These are phyloP conservation scores for Diachrysia chrysitis DNA, from an alignment of 2,888 invertebrate species.

Conservation along the genomic window DNA sequence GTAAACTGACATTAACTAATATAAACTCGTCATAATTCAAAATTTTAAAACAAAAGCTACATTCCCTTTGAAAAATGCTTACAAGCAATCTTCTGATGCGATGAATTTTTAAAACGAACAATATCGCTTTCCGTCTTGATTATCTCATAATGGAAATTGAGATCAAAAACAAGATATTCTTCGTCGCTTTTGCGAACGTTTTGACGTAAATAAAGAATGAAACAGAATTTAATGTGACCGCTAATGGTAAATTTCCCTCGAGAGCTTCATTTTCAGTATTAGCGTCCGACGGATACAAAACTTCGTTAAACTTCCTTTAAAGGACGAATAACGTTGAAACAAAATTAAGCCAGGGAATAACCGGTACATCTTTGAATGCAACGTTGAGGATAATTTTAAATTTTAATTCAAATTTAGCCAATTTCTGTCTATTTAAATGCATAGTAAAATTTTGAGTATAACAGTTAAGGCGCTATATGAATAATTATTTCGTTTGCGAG, in stretches of 20 bases:
- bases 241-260: slow-evolving; percentile 84
- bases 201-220: slow-evolving; percentile 75
- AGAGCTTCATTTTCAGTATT: slow-evolving; percentile 78
- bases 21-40: background rate
- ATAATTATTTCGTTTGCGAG: too few species aligned
- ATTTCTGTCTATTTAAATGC: slow-evolving; percentile 18
- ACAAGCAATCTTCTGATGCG: background rate
- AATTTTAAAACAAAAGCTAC: background rate
- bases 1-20: too few species aligned
- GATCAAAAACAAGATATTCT: slow-evolving; percentile 53
- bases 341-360: slow-evolving; percentile 58
- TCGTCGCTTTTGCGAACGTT: slow-evolving; percentile 53
- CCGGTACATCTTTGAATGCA: slow-evolving; percentile 32
- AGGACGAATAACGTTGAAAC: slow-evolving; percentile 60
- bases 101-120: slow-evolving; percentile 9
- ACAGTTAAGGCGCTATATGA: too few species aligned
- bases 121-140: background rate
- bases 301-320: slow-evolving; percentile 68
- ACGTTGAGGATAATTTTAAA: slow-evolving; percentile 15
- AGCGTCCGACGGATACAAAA: slow-evolving; percentile 65
- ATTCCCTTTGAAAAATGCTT: background rate
- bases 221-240: slow-evolving; percentile 80
- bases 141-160: slow-evolving; percentile 29
- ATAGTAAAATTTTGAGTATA: too few species aligned
- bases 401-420: slow-evolving; percentile 20